These are phyloP conservation scores for Atherix ibis DNA, from an alignment of 2,888 invertebrate species.

Conservation along the genomic window DNA sequence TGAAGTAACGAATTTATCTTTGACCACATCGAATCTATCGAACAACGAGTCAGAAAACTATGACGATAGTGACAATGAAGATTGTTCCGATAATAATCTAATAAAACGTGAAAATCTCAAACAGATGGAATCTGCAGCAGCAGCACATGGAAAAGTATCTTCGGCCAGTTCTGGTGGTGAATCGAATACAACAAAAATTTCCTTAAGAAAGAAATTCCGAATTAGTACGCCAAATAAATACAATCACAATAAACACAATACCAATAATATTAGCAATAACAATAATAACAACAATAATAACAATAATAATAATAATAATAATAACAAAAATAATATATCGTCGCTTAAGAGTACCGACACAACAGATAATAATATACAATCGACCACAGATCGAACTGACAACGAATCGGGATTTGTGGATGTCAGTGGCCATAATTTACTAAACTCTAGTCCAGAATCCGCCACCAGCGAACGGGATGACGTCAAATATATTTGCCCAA, in stretches of 20 bases:
- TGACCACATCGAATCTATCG: conserved; percentile 1
- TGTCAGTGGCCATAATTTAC: conserved; percentile 17
- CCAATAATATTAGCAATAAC: conserved; percentile 2
- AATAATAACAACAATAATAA: too few species aligned
- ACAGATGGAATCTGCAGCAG: conserved; percentile 12
- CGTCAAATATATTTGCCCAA: conserved; percentile 42
- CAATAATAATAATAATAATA: conserved; percentile 9
- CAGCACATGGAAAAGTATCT: conserved; percentile 4
- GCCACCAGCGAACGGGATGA: conserved; percentile 23
- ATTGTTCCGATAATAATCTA: conserved; percentile 8
- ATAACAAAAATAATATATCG: conserved; percentile 5
- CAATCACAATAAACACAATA: conserved; percentile 5
- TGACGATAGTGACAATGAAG: conserved; percentile 15
- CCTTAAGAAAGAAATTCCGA: conserved; percentile 31
- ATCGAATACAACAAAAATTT: too few species aligned
- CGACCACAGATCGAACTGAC: conserved; percentile 10
- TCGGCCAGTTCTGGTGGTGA: conserved; percentile 13
- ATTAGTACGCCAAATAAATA: conserved; percentile 18
- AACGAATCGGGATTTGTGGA: conserved; percentile 31
- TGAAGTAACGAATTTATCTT: background rate
- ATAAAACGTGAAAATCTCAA: conserved; percentile 7
- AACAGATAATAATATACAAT: background rate
- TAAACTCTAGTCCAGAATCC: conserved; percentile 25
- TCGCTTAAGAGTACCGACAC: conserved; percentile 10
- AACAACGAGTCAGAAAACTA: conserved; percentile 11